A percentile compares a stretch with the other conserved stretches of the same genome.
phyloP scores from a whole-genome alignment of 2,113 vertebrate genomes.

The Lophius piscatorius region DNA sequence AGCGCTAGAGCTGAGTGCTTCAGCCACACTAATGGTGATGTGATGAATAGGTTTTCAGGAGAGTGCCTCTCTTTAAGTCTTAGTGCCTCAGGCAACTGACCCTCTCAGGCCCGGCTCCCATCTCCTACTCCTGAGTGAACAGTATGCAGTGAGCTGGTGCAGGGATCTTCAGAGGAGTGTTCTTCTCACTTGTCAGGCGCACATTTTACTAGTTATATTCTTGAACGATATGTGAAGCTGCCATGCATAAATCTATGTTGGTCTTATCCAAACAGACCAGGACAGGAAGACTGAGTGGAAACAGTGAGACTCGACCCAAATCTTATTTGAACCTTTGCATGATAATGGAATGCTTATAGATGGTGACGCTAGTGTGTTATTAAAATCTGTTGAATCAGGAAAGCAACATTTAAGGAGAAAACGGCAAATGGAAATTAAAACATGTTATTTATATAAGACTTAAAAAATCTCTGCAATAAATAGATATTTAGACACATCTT shows the following conservation, averaged over 20 bases:
- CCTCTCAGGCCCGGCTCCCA: constrained; percentile 61
- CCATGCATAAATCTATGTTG: constrained; percentile 47
- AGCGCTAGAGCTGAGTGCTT: constrained; percentile 46
- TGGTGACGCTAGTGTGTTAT: not conserved
- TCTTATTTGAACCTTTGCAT: not conserved
- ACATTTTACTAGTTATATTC: constrained; percentile 59
- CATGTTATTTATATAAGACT: not conserved
- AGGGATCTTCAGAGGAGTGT: constrained; percentile 44
- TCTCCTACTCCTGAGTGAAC: constrained; percentile 52
- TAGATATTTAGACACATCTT: too few species aligned
- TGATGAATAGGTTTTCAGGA: constrained; percentile 76
- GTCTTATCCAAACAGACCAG: constrained; percentile 37
- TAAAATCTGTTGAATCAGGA: not conserved
- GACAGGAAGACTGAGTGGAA: constrained; percentile 47
- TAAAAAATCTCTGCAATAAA: too few species aligned
- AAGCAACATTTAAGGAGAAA: constrained; percentile 3
- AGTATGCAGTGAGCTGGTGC: constrained; percentile 44
- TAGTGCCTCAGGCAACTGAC: constrained; percentile 59
- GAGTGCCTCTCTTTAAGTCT: constrained; percentile 58
- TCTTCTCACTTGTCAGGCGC: constrained; percentile 60
- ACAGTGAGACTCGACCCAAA: constrained; percentile 16
- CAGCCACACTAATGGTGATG: constrained; percentile 61
- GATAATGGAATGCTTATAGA: not conserved
- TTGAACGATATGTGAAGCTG: constrained; percentile 58
- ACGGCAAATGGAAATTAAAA: not conserved